These are phyloP conservation scores for Tapirus indicus DNA, from an alignment of 2,797 vertebrate genomes.

Conservation along the genomic window DNA sequence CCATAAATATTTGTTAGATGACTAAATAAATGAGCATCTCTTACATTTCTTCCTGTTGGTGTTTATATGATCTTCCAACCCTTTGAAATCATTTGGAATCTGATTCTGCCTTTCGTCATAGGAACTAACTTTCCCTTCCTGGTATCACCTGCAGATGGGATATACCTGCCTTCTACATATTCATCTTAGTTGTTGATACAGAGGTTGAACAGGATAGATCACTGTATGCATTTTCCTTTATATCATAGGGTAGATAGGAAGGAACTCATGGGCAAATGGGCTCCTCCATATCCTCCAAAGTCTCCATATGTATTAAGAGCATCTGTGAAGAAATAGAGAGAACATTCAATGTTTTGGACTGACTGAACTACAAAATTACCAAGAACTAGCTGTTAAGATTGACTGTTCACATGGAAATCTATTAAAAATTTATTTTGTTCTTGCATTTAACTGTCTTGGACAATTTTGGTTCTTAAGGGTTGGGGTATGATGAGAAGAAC, in stretches of 20 bases:
- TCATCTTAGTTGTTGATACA: background rate
- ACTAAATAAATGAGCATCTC: background rate
- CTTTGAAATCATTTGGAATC: background rate
- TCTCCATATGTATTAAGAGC: background rate
- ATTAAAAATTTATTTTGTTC: background rate
- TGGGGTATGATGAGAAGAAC: background rate
- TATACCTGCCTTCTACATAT: background rate
- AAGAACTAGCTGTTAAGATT: background rate
- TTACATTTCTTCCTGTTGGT: background rate
- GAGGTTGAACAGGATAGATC: background rate
- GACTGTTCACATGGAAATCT: background rate
- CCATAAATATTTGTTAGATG: background rate
- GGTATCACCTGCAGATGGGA: background rate
- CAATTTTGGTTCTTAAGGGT: background rate
- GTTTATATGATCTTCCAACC: background rate
- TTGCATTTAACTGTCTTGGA: background rate
- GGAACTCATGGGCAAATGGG: background rate
- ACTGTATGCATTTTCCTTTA: background rate
- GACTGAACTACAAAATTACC: background rate
- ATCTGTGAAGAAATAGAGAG: background rate
- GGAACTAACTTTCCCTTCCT: background rate
- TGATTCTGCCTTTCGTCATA: background rate
- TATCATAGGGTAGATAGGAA: background rate
- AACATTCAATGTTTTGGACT: background rate
- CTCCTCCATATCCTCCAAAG: background rate